These are phyloP conservation scores for Penaeus vannamei DNA, from an alignment of 1,140 invertebrate species.

Conservation along the genomic window DNA sequence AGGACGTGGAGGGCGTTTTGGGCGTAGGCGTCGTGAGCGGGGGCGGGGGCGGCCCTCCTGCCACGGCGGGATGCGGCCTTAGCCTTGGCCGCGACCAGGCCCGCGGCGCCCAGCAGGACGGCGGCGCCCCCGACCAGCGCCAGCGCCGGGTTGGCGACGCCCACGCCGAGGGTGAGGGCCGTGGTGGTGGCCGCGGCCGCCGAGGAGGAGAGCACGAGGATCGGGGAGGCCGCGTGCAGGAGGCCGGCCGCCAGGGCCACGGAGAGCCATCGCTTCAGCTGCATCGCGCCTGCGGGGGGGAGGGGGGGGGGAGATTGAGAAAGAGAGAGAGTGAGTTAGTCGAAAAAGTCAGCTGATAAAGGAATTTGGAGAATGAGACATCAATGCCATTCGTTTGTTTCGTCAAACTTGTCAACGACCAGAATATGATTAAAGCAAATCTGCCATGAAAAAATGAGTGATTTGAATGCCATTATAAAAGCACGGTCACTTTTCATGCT, in stretches of 20 bases:
- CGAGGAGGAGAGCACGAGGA: neutral
- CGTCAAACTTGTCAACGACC: too few species aligned
- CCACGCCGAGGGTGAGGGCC: neutral
- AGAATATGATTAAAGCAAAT: too few species aligned
- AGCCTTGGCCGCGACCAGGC: neutral
- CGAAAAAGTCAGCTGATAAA: neutral
- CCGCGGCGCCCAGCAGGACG: slow-evolving; percentile 29
- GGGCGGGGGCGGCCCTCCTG: neutral
- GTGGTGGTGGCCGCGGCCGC: slow-evolving; percentile 11
- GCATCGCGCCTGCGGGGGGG: slow-evolving; percentile 6
- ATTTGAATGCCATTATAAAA: too few species aligned
- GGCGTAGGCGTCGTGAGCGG: neutral
- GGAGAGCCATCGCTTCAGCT: slow-evolving; percentile 44
- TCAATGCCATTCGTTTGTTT: too few species aligned
- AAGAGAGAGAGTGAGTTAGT: too few species aligned
- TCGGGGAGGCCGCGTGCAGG: neutral
- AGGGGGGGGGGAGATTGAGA: neutral
- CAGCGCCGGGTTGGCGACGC: neutral
- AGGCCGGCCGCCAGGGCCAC: neutral
- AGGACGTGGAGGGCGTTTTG: slow-evolving; percentile 17
- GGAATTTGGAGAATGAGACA: too few species aligned
- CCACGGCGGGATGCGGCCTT: neutral
- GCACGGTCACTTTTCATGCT: too few species aligned
- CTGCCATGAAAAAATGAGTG: too few species aligned
- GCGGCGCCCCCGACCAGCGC: slow-evolving; percentile 35